Evolutionary conservation across 2,797 vertebrate genomes (phyloP), one percentile per base, ranked within the genome.

Genomic region (Fratercula arctica): DNA sequence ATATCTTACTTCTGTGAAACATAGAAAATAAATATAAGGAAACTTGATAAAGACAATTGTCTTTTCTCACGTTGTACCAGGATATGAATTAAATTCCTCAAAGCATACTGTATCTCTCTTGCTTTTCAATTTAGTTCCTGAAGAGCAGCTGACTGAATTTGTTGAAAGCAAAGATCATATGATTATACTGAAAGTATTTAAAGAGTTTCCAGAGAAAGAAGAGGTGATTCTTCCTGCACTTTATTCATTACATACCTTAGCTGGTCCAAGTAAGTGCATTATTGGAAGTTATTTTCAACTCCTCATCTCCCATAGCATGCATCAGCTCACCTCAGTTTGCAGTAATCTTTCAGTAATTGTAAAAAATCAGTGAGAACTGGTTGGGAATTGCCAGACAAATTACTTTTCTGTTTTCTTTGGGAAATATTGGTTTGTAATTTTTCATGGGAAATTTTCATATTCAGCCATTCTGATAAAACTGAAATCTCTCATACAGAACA

Each of bases 81-180:
- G 19, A 53, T 89, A 74, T 23, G 3, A 84, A 73, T 66, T 83
- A 54, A 85, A n/a, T 90, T 95, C 50, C 29, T 96, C 43, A 83
- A 77, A 83, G 67, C 9, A 35, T 35, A 19, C 24, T 81, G 6
- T 72, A 16, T 89, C 11, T 93, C 35, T 63, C 60, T 95, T 96
- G 10, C 70, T 84, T 96, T 93, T 97, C 16, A 67, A 72, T 86
- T 92, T 95, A 99, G 99, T 99, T 94, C 98, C 99, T 61, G 99
- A 99, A 43, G 98, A 98, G 53, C 99, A 99, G 68, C 97, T 99
- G 29, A 94, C 98, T 90, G 99, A 99, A 97, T 99, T 99, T 98
- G 98, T 99, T 94, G 99, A 99, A 96, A 99, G 98, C 97, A 98
- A 98, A 97, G 99, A 99, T 95, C 99, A 99, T 75, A 94, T 95